Percentiles rank a stretch among this genome's conserved stretches.
Conservation (phyloP, 2,888 invertebrate genomes). For the Xylophagus ater region DNA sequence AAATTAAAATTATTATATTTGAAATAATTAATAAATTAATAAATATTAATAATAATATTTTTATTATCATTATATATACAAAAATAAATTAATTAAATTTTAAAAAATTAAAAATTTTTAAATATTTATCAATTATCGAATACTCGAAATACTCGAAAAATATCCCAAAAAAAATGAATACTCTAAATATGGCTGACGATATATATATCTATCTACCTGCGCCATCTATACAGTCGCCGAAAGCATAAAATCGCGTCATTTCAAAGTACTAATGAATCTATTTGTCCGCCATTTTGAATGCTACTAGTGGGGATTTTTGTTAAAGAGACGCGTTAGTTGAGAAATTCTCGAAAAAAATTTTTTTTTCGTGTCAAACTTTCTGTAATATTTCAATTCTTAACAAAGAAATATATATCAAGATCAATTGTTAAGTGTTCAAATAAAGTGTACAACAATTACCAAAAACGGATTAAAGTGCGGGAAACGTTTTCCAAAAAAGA, state of each 20-base stretch:
- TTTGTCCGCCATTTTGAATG: constrained; percentile 41
- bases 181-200: no score
- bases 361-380: no score
- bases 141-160: no score
- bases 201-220: background rate
- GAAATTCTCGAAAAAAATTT: constrained; percentile 29
- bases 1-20: no score
- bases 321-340: constrained; percentile 36
- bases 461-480: constrained; percentile 15
- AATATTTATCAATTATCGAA: no score
- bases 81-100: no score
- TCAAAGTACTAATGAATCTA: constrained; percentile 36
- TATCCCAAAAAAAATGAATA: no score
- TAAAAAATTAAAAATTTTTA: no score
- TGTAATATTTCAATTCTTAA: constrained; percentile 15
- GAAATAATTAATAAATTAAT: no score
- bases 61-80: no score
- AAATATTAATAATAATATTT: no score
- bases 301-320: constrained; percentile 36
- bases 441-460: constrained; percentile 13
- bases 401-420: constrained; percentile 17
- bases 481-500: no score
- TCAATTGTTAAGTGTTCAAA: constrained; percentile 18
- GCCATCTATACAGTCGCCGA: constrained; percentile 8
- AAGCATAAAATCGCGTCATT: constrained; percentile 32